Conservation (phyloP, 2,797 vertebrate species). For the Spinus olivaceus region DNA sequence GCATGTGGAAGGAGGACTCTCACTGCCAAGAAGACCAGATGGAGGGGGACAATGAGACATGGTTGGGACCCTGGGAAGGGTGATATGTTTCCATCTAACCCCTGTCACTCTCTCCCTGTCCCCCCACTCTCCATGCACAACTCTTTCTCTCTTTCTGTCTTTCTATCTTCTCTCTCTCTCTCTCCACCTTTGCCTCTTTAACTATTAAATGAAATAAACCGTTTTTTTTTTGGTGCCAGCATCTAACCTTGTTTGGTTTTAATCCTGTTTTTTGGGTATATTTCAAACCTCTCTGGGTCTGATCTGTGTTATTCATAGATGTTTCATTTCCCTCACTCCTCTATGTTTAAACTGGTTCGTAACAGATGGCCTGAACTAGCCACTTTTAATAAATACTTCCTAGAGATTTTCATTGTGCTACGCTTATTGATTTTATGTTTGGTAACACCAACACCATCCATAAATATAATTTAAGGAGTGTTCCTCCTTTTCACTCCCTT, state of each 20-base stretch:
- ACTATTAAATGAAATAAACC: not conserved
- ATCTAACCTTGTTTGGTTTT: not conserved
- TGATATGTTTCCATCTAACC: not conserved
- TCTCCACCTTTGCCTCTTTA: not conserved
- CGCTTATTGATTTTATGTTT: not conserved
- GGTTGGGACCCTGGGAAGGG: rapidly evolving
- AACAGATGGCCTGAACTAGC: not conserved
- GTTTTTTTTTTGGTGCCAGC: rapidly evolving
- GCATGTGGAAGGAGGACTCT: rapidly evolving
- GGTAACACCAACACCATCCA: not conserved
- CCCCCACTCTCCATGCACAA: rapidly evolving
- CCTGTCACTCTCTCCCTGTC: rapidly evolving
- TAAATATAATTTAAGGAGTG: not conserved
- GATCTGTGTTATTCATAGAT: not conserved
- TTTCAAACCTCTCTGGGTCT: not conserved
- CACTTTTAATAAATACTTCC: not conserved
- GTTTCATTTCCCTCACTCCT: not conserved
- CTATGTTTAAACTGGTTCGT: not conserved
- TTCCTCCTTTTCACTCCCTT: not conserved
- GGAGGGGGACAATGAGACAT: rapidly evolving
- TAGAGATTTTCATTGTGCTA: not conserved
- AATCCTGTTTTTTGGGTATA: not conserved
- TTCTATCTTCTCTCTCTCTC: not conserved
- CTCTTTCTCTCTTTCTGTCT: not conserved
- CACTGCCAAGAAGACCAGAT: not conserved